phyloP scores from a whole-genome alignment of 2,888 invertebrate species.

The Himalopsyche tibetana region DNA sequence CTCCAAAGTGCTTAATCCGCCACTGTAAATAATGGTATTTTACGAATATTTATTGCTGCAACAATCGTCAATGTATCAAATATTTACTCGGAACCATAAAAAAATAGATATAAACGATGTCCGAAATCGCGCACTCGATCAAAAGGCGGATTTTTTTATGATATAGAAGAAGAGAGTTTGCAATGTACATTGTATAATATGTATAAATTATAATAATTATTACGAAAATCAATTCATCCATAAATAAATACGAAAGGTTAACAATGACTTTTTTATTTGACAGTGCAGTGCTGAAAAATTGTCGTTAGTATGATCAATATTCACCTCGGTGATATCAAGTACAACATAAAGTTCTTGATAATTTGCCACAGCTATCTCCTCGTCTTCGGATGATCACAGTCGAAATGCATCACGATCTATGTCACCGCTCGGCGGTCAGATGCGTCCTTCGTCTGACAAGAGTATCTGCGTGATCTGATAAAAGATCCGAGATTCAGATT shows the following conservation, averaged over 20 bases:
- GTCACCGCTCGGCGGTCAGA: conserved; percentile 17
- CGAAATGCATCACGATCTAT: conserved; percentile 10
- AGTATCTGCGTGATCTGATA: background rate
- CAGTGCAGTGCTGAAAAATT: background rate
- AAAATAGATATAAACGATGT: too few relatives aligned
- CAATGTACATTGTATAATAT: too few relatives aligned
- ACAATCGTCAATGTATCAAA: too few relatives aligned
- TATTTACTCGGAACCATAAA: too few relatives aligned
- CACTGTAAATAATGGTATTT: too few relatives aligned
- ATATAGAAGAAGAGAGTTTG: too few relatives aligned
- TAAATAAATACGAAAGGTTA: background rate
- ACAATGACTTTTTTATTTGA: background rate
- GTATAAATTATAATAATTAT: too few relatives aligned
- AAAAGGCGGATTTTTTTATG: too few relatives aligned
- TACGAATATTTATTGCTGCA: too few relatives aligned
- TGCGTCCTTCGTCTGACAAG: background rate
- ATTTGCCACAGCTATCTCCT: conserved; percentile 17
- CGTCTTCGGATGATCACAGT: conserved; percentile 7
- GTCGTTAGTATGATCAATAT: background rate
- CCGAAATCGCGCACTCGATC: too few relatives aligned
- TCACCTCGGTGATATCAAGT: background rate
- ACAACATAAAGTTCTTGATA: background rate
- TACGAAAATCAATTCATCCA: too few relatives aligned
- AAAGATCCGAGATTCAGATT: conserved; percentile 1
- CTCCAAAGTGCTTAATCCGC: too few relatives aligned